These are phyloP conservation scores for Dasyprocta punctata DNA, from an alignment of 2,113 vertebrate species.

Conservation along the genomic window DNA sequence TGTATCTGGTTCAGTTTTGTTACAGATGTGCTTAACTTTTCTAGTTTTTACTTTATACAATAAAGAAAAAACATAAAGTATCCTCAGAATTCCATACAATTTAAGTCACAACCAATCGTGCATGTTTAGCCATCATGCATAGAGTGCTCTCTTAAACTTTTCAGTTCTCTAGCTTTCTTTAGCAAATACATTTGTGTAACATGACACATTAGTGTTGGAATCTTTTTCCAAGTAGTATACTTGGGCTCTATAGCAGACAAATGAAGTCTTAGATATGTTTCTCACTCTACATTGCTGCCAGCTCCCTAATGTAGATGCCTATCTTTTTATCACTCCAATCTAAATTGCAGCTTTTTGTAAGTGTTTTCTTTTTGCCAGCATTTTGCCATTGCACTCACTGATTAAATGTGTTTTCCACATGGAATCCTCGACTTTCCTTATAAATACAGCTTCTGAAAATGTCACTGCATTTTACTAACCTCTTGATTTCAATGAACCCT, in stretches of 20 bases:
- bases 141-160: not conserved
- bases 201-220: not conserved
- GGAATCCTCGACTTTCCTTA: conserved; percentile 45
- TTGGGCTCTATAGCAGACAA: not conserved
- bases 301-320: not conserved
- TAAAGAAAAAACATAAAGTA: not conserved
- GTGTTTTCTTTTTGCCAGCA: not conserved
- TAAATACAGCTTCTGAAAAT: conserved; percentile 28
- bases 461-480: conserved; percentile 4
- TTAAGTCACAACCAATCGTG: conserved; percentile 57
- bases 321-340: conserved; percentile 32
- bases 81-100: conserved; percentile 73
- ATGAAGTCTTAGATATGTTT: not conserved
- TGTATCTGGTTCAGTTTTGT: not conserved
- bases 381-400: not conserved
- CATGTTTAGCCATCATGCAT: conserved; percentile 40
- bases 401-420: not conserved
- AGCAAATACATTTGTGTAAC: conserved; percentile 27
- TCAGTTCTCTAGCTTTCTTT: conserved; percentile 39
- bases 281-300: not conserved
- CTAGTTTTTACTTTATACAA: not conserved
- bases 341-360: conserved; percentile 39
- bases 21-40: not conserved
- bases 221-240: not conserved
- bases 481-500: not conserved